Evolutionary conservation across 2,888 invertebrate genomes (phyloP).

Genomic region (Seira sanloemensis): DNA sequence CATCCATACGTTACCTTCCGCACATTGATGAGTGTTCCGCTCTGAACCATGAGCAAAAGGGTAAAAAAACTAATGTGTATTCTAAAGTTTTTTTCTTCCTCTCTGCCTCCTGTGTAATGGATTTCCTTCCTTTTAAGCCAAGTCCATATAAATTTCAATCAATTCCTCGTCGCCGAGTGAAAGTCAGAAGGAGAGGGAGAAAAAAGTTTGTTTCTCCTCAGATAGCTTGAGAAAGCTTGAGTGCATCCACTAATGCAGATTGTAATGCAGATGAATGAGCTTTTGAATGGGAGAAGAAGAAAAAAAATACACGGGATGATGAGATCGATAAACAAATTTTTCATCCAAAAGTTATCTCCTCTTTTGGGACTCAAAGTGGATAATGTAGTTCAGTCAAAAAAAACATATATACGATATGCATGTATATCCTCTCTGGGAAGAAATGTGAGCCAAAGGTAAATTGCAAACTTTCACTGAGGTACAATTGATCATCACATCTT

Average conservation of each 20-base stretch:
- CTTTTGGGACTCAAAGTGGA: too few relatives aligned
- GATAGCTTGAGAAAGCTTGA: neutral
- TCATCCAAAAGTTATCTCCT: neutral
- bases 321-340: conserved; percentile 12
- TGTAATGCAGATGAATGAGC: conserved; percentile 14
- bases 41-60: neutral
- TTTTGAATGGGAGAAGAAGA: neutral
- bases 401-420: too few relatives aligned
- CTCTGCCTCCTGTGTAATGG: too few relatives aligned
- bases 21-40: neutral
- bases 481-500: conserved; percentile 8
- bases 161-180: neutral
- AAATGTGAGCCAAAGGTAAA: neutral
- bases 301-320: too few relatives aligned
- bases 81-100: too few relatives aligned
- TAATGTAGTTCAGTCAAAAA: too few relatives aligned
- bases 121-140: neutral
- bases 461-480: neutral
- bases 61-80: too few relatives aligned
- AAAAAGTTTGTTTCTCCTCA: neutral
- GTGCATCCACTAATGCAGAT: neutral
- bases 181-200: too few relatives aligned
- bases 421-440: neutral
- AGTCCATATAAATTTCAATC: neutral
- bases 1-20: neutral